Evolutionary conservation across 2,113 vertebrate species (phyloP), one percentile per base, ranked within the genome.

Genomic region (Prunella fulvescens): DNA sequence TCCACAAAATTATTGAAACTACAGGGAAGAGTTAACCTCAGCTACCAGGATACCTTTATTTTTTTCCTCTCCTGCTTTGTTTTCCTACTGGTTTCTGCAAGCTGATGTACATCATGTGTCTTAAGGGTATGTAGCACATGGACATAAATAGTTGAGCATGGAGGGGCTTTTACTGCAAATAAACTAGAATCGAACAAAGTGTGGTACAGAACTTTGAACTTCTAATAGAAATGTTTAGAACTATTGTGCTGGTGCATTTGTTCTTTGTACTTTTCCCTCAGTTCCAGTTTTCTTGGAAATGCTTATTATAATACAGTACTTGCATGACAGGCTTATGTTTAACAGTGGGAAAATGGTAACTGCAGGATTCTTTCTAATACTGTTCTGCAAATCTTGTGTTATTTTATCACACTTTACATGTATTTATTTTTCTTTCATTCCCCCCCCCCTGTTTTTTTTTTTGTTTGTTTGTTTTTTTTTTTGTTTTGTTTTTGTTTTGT

Each of bases 401-500:
- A 13, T 35, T 90, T 93, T 58, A 44, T 60, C 51, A 47, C 39
- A 39, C 22, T 54, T 54, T 28, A 22, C 6, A 3, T 23, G 12
- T 18, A 17, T 66, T 23, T 57, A 3, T 37, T 67, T 61, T 39
- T 37, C 33, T 25, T 31, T 48, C 5, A 23, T 20, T 16, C 5
- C 12, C 11, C 5, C 10, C 1, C 6, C 1, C 7, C 2, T 2
- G 57, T 20, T 29, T 20, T 20, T 67, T 13, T 65, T 28, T 39
- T 47, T 51, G n/a, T n/a, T n/a, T n/a, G n/a, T n/a, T n/a, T 2
- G 57, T 20, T 29, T 20, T 20, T 67, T 13, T 65, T 28, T 39
- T 47, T 51, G n/a, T n/a, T n/a, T n/a, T 2, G 57, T 20, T 29
- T 20, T 20, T 67, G 11, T 65, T 28, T 39, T 47, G 47, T 29